Base-by-base conservation (phyloP, 2,888 invertebrate species). In the Disparrhopalites patrizii region DNA sequence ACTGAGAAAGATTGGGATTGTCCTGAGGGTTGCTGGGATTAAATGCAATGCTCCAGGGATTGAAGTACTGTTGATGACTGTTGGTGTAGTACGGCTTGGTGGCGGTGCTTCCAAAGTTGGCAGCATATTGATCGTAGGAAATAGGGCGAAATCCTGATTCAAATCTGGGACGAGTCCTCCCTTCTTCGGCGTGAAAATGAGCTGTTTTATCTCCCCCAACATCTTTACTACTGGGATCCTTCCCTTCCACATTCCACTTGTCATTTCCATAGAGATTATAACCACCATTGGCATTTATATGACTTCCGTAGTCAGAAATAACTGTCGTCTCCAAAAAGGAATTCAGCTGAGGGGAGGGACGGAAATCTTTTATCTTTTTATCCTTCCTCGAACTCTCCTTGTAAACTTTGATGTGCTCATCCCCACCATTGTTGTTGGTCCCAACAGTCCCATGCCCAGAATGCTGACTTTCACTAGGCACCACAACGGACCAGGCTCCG, bases 61-160 rank as follows among this genome's bases (percentile, higher is more conserved):
- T 66, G 36, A 43, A 66, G 30, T 56, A 66, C 25, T 66, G 61
- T 27, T 61, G 55, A 23, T 66, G 55, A 47, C 62, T 62, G 30
- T 66, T 66, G 4, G 67, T 58, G 50, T 62, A 67, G 30, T 52
- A 43, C 0, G 50, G 54, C 13, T 54, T 23, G 4, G 67, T 62
- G 23, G 67, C 61, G 3, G 68, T 66, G 4, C 66, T 68, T 4
- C 69, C 69, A 61, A 54, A 68, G 1, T 58, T 8, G 51, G 64
- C 62, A 38, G 71, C 71, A 47, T 65, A 72, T 18, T 70, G 70
- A 62, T 70, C 65, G 23, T 62, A 67, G 7, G 71, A 68, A 15
- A 72, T 69, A 8, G 74, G 74, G 31, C 70, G 66, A 28, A 75
- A 75, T n/a, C 75, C 75, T 15, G 68, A 66, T 43, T 75, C 73